Evolutionary conservation across 2,113 vertebrate species (phyloP), one percentile per base, ranked within the genome.

Genomic region (Prionailurus viverrinus): DNA sequence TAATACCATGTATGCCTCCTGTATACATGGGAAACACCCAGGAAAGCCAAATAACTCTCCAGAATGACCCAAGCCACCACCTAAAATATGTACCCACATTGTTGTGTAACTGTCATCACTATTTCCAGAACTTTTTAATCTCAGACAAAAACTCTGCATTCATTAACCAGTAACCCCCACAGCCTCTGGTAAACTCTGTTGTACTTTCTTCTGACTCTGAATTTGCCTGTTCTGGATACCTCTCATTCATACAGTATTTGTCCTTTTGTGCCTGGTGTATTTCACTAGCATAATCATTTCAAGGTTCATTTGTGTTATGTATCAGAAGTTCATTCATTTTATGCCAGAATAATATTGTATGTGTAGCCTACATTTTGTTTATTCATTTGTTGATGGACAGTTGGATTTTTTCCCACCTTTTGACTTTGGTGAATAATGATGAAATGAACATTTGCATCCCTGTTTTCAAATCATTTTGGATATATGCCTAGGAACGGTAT

Each of bases 351-450:
- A 93, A 58, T 86, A 68, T 66, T 84, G 45, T 80, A 39, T 89
- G 10, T 82, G 4, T 91, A 71, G 25, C 41, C 25, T 51, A 65
- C 15, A 48, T 85, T 85, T 97, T 94, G 0, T 78, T 33, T 87
- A 13, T 51, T 92, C 41, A 69, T 78, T 36, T 61, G 19, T 63
- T 80, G 39, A 21, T 80, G 51, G n/a, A 89, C 13, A 66, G 31
- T 71, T 92, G 23, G 14, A 4, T 85, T 61, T 48, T 55, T 85
- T 96, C 63, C 45, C 1, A 29, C 53, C n/a, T 83, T 27, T 89
- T 92, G 14, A 58, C 51, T 80, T 10, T 92, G 89, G 25, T 83
- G 39, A 92, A 48, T 90, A 96, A 92, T 71, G 19, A 61, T 90
- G 11, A 74, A 41, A 7, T n/a, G 31, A 74, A 92, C 23, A 95